Evolutionary conservation across 2,113 vertebrate genomes (phyloP), one percentile per base, ranked within the genome.

Genomic region (Ammodytes dubius): DNA sequence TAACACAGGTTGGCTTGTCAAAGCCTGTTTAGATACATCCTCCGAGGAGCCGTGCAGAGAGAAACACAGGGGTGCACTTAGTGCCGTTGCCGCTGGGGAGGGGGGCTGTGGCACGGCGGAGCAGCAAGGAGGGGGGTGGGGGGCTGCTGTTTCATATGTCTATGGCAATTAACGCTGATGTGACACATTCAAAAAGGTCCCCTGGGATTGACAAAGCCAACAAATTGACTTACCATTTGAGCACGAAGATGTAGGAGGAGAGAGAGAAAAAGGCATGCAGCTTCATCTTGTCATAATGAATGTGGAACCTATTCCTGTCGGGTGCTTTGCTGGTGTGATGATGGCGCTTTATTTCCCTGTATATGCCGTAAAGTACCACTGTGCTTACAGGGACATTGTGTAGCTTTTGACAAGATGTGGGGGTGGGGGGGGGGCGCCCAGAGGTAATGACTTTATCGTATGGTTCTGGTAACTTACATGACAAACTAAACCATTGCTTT

Each of bases 121-220:
- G 82, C 70, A 67, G 78, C 53, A 10, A 82, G 72, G 53, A 58
- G 87, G 86, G 72, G 66, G 84, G 75, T 75, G 81, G 87, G 86
- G 72, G 66, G 84, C 77, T 75, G 81, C 75, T 67, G 89, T 90
- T 92, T 90, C 86, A 86, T 91, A 89, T 39, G 85, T 91, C 93
- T 90, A 66, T 58, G 84, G 90, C 93, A 94, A 94, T 95, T 94
- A 94, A 88, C 77, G 83, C 87, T 92, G 91, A 94, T 87, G 86
- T 93, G 92, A 94, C 92, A 91, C 78, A 77, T 92, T 92, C 70
- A 91, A 90, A 90, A 92, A 84, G 69, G 89, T 89, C 89, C 89
- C 82, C 69, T 50, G 88, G 84, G 92, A 92, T 82, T 91, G 88
- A 92, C 90, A 87, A 88, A 94, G 89, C 89, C 89, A 90, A 92